A percentile compares a stretch with the other conserved stretches of the same genome.
Evolutionary conservation across 2,113 vertebrate species (phyloP).

Genomic region (Charadrius vociferus): DNA sequence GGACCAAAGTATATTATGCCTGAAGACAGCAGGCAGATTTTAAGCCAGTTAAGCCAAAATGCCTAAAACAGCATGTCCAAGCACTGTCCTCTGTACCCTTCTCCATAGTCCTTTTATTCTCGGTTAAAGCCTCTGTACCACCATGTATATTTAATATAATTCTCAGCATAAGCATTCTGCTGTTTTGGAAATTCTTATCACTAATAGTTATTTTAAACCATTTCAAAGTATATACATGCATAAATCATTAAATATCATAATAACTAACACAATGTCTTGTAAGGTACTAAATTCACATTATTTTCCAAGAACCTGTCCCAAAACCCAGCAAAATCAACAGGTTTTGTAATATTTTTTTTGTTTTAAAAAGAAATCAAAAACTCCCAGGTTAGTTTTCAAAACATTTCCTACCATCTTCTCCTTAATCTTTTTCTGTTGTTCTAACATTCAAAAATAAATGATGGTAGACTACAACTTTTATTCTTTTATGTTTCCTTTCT

Average conservation of each 20-base stretch:
- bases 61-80: not conserved
- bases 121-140: not conserved
- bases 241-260: not conserved
- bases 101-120: not conserved
- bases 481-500: not conserved
- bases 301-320: not conserved
- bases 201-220: not conserved
- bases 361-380: not conserved
- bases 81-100: not conserved
- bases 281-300: not conserved
- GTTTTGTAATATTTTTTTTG: not conserved
- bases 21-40: not conserved
- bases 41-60: not conserved
- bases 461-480: not conserved
- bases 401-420: not conserved
- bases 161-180: not conserved
- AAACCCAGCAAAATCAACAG: not conserved
- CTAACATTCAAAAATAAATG: not conserved
- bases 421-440: not conserved
- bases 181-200: not conserved
- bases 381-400: not conserved
- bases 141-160: not conserved
- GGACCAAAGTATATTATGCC: not conserved
- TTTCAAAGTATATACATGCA: not conserved
- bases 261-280: not conserved